Evolutionary conservation across 2,888 invertebrate species (phyloP).

Genomic region (Morpho deidamia): DNA sequence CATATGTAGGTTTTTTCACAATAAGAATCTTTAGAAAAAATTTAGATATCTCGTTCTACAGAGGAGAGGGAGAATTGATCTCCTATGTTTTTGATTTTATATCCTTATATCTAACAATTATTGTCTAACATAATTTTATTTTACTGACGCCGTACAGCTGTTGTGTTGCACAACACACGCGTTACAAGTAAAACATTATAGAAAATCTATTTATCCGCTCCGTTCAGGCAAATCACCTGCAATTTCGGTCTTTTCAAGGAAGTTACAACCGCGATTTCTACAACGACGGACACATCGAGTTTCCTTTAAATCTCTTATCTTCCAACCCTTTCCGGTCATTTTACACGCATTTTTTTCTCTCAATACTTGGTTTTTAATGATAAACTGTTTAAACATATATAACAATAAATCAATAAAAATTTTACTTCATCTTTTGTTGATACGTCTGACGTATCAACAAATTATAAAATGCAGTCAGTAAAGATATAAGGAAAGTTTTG

Average conservation of each 20-base stretch:
- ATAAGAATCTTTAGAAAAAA: too few species aligned
- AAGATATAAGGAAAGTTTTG: too few species aligned
- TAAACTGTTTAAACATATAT: too few species aligned
- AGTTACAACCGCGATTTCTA: slow-evolving; percentile 50
- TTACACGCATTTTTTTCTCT: background rate
- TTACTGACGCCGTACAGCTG: background rate
- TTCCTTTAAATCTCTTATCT: slow-evolving; percentile 45
- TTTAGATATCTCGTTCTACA: too few species aligned
- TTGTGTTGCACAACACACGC: slow-evolving; percentile 1
- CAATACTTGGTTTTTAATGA: background rate
- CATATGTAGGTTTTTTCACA: too few species aligned
- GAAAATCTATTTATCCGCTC: slow-evolving; percentile 7
- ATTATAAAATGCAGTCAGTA: too few species aligned
- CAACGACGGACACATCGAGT: slow-evolving; percentile 29
- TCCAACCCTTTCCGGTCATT: background rate
- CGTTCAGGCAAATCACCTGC: slow-evolving; percentile 1
- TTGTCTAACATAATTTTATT: too few species aligned
- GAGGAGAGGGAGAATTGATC: too few species aligned
- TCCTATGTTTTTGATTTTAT: background rate
- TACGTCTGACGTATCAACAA: too few species aligned
- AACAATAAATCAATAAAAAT: too few species aligned
- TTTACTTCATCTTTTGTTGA: too few species aligned
- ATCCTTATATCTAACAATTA: background rate
- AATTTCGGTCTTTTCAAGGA: slow-evolving; percentile 19
- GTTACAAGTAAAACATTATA: slow-evolving; percentile 1